Conservation (phyloP, 2,113 vertebrate genomes). For the Mustela lutreola region DNA sequence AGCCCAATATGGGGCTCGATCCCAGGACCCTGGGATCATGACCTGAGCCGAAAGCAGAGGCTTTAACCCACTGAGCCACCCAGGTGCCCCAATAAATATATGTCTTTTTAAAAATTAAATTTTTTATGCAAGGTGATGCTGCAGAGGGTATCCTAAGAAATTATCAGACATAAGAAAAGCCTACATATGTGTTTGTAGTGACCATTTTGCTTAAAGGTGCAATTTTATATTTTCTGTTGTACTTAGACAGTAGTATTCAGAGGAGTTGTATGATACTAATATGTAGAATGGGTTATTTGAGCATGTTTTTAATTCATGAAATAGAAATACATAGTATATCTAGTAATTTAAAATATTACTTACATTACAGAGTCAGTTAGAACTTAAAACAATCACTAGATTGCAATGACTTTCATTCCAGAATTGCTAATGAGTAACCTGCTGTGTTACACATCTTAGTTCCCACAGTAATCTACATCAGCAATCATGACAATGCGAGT, state of each 20-base stretch:
- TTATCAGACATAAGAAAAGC: background rate
- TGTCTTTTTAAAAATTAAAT: background rate
- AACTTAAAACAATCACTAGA: constrained; percentile 75
- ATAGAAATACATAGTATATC: background rate
- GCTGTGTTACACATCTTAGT: constrained; percentile 68
- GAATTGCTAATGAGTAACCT: constrained; percentile 80
- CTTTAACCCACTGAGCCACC: no score
- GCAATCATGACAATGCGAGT: constrained; percentile 71
- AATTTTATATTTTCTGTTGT: background rate
- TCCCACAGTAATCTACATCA: constrained; percentile 69
- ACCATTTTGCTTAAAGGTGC: background rate
- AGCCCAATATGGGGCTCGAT: no score
- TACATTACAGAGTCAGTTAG: constrained; percentile 53
- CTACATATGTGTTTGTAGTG: background rate
- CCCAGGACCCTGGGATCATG: no score
- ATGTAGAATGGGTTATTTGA: constrained; percentile 18
- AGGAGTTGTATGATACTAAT: background rate
- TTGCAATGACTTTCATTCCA: constrained; percentile 63
- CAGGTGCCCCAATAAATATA: no score
- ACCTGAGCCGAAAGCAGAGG: no score
- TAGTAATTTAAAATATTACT: constrained; percentile 73
- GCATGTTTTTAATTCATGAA: constrained; percentile 43
- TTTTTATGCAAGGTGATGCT: background rate
- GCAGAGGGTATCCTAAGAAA: background rate
- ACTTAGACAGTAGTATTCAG: background rate